A percentile compares a stretch with the other conserved stretches of the same genome.
phyloP scores from a whole-genome alignment of 2,113 vertebrate species.

The Myotis lucifugus region DNA sequence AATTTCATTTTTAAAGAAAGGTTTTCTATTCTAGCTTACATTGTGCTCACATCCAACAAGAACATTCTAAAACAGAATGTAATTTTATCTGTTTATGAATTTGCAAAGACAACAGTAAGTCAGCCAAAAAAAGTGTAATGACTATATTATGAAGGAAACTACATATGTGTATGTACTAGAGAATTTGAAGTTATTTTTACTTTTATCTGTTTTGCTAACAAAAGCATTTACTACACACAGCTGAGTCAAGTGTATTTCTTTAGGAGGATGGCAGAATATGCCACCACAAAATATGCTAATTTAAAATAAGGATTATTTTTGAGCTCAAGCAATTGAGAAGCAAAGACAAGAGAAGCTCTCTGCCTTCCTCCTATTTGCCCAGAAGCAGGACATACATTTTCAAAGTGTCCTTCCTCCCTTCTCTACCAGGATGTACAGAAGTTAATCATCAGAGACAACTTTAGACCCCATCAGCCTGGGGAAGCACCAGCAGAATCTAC shows the following conservation, averaged over 20 bases:
- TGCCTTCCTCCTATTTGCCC: not conserved
- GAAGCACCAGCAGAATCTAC: not conserved
- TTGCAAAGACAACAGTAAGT: conserved; percentile 60
- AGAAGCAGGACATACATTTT: not conserved
- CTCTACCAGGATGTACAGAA: not conserved
- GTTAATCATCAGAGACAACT: not conserved
- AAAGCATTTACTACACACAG: conserved; percentile 32
- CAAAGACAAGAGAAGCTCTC: not conserved
- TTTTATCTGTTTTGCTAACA: not conserved
- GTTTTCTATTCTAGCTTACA: not conserved
- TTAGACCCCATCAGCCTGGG: not conserved
- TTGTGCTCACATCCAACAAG: not conserved
- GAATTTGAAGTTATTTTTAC: conserved; percentile 47
- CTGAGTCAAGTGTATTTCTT: conserved; percentile 53
- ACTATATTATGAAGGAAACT: not conserved
- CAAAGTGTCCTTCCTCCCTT: not conserved
- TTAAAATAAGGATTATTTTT: too few species aligned
- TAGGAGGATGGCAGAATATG: not conserved
- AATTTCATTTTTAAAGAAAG: not conserved
- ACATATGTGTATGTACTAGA: not conserved
- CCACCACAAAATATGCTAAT: too few species aligned
- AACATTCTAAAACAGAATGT: not conserved
- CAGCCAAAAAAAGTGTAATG: not conserved
- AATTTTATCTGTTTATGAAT: not conserved
- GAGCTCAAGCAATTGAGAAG: not conserved